Base-by-base conservation (phyloP, 2,797 vertebrate species). In the Sebastiscus albofasciatus region DNA sequence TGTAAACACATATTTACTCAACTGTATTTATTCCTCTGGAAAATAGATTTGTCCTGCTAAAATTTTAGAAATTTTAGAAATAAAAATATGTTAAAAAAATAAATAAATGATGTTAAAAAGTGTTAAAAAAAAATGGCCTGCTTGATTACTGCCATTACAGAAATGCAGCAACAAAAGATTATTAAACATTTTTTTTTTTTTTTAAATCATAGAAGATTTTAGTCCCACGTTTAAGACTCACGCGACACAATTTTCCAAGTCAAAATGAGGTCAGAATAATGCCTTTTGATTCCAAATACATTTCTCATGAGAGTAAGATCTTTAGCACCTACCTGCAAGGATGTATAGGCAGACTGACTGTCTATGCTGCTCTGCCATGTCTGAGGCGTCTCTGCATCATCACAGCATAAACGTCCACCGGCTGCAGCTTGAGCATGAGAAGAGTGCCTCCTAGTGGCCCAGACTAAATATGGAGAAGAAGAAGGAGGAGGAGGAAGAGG, bases 371-470 rank as follows among this genome's bases (percentile, higher is more conserved):
- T 80, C 77, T 79, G 84, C 84, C 86, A 80, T 90, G 87, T 93
- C 84, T 91, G 84, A 85, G 81, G 71, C 64, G 33, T 80, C 87
- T 78, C 83, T 80, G 84, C 90, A 87, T 87, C 82, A 74, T 82
- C 61, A 34, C 80, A 70, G 87, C 83, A 39, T 4, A 36, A 22
- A 22, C 31, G 8, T 71, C 85, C 76, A 81, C 60, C 24, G 5
- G 76, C 72, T 36, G 88, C 80, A 31, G 83, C 58, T 94, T 86
- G 64, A 89, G 92, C 87, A 96, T 90, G 96, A 93, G 93, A 95
- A 96, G 94, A 96, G 93, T 94, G 96, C 95, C 96, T 93, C 94
- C 95, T 94, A 91, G 93, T 96, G 96, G 94, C 59, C 1, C 42
- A 59, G 60, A 13, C 5, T 0, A 49, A 62, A 56, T 59, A 83